A percentile compares a stretch with the other conserved stretches of the same genome.
phyloP scores from a whole-genome alignment of 2,888 invertebrate genomes.

The Drosophila lacicola region DNA sequence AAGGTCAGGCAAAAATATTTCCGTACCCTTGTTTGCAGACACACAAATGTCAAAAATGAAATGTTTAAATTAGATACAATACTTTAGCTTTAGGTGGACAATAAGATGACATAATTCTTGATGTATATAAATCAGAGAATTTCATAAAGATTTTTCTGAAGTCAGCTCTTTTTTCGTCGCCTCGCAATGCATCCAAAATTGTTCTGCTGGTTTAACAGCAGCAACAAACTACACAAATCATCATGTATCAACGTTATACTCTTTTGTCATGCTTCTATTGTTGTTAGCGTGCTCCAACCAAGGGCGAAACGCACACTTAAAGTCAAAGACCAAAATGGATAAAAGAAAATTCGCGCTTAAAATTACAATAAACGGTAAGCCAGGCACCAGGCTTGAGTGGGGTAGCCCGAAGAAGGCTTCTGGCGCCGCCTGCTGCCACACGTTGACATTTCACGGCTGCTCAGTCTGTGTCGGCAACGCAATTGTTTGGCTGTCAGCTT shows the following conservation, averaged over 20 bases:
- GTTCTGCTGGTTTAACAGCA: conserved; percentile 21
- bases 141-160: conserved; percentile 50
- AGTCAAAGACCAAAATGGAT: conserved; percentile 54
- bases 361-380: conserved; percentile 28
- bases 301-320: conserved; percentile 30
- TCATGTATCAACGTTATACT: conserved; percentile 46
- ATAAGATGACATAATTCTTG: conserved; percentile 40
- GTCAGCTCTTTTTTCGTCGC: conserved; percentile 4
- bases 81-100: conserved; percentile 10
- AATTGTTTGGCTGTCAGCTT: conserved; percentile 64
- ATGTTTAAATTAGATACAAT: conserved; percentile 18
- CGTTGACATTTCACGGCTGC: conserved; percentile 72
- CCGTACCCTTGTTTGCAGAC: not conserved
- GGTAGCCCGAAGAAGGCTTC: not conserved
- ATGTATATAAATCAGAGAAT: conserved; percentile 64
- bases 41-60: not conserved
- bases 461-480: conserved; percentile 35
- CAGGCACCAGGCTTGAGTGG: not conserved
- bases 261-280: conserved; percentile 2
- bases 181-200: conserved; percentile 55
- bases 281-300: not conserved
- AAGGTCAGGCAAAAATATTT: too few relatives aligned
- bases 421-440: conserved; percentile 47
- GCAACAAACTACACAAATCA: conserved; percentile 15
- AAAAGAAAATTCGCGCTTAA: conserved; percentile 30